Conservation (phyloP, 2,797 vertebrate genomes). For the Myotis pilosus region DNA sequence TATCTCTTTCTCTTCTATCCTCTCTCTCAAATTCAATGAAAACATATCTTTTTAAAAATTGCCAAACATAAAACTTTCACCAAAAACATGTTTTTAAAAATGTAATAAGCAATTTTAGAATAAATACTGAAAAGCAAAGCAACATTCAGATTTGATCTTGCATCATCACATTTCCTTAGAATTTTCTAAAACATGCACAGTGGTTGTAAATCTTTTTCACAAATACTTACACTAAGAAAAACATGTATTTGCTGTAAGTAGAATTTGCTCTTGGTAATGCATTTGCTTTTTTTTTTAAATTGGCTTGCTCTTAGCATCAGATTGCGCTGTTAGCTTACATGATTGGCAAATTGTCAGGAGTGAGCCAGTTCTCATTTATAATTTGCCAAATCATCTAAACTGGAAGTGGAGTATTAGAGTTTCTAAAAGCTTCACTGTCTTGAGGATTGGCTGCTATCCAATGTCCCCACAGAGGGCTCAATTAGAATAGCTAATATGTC, state of each 20-base stretch:
- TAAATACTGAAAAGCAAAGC: not conserved
- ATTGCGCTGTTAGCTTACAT: not conserved
- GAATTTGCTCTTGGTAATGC: not conserved
- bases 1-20: no score
- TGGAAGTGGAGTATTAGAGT: not conserved
- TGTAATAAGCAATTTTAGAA: not conserved
- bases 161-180: not conserved
- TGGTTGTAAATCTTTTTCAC: not conserved
- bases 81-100: not conserved
- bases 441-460: not conserved
- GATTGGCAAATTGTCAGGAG: not conserved
- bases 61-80: not conserved
- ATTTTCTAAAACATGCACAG: not conserved
- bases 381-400: not conserved
- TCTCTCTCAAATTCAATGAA: no score
- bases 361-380: not conserved
- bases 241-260: not conserved
- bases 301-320: not conserved
- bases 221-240: not conserved
- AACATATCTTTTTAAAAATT: not conserved
- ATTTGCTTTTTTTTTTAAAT: slow-evolving; percentile 9
- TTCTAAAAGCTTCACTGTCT: not conserved
- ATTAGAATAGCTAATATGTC: slow-evolving; percentile 3
- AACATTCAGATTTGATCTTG: not conserved
- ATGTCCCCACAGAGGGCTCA: not conserved